phyloP scores from a whole-genome alignment of 2,113 vertebrate genomes.

The Gopherus evgoodei region DNA sequence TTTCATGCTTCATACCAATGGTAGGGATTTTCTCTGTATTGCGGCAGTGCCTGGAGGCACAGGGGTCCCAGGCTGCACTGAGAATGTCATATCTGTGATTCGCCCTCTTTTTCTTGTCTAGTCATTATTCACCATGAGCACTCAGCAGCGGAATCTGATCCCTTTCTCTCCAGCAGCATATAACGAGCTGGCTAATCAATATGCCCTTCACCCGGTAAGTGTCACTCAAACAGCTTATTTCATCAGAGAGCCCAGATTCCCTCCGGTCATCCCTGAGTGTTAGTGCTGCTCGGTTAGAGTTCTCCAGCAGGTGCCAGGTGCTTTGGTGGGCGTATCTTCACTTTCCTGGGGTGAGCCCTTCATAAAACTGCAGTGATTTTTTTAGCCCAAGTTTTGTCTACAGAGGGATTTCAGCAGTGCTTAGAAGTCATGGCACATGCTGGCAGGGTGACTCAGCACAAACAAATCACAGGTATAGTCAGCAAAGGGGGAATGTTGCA shows the following conservation, averaged over 20 bases:
- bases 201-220: constrained; percentile 73
- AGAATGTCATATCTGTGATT: background rate
- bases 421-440: background rate
- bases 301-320: background rate
- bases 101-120: constrained; percentile 4
- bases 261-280: background rate
- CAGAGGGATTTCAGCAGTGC: background rate
- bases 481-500: background rate
- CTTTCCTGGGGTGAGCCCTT: background rate
- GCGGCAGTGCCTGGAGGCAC: background rate
- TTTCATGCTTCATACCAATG: background rate
- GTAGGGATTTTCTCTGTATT: background rate
- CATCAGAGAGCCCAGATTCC: too few relatives aligned
- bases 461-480: rapidly evolving
- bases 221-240: rapidly evolving
- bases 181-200: constrained; percentile 71
- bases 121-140: constrained; percentile 82
- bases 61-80: background rate
- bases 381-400: background rate
- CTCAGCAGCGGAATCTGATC: constrained; percentile 83
- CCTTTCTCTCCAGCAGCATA: constrained; percentile 72
- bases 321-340: background rate
- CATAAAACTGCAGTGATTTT: background rate
- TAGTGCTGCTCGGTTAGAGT: background rate
- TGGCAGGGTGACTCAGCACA: background rate